phyloP scores from a whole-genome alignment of 2,113 vertebrate genomes.

The Atractosteus spatula region DNA sequence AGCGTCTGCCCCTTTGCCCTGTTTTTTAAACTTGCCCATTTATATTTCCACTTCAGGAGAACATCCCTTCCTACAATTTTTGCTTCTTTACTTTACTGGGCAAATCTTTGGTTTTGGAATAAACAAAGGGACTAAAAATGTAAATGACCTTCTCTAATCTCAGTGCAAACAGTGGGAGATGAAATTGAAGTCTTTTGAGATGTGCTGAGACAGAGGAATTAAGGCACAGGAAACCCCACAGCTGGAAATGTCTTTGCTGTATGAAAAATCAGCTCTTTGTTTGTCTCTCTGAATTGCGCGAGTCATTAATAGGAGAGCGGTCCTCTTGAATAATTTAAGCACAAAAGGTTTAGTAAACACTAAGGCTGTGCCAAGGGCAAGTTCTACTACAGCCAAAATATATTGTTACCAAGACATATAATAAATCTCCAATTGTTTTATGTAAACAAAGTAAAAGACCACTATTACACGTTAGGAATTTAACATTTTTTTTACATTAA shows the following conservation, averaged over 20 bases:
- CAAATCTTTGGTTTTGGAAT: constrained; percentile 28
- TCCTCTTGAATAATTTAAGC: constrained; percentile 62
- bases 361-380: no score
- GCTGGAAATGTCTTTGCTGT: not conserved
- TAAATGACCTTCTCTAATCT: constrained; percentile 60
- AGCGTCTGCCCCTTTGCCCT: no score
- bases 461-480: no score
- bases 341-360: constrained; percentile 43
- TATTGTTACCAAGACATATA: no score
- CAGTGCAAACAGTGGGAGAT: constrained; percentile 58
- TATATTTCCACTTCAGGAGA: constrained; percentile 8
- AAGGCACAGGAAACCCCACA: constrained; percentile 6
- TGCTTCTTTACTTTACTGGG: not conserved
- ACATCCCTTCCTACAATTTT: not conserved
- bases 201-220: constrained; percentile 16
- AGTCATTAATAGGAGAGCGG: constrained; percentile 47
- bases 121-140: constrained; percentile 45
- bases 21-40: no score
- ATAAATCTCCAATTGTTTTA: no score
- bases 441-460: no score
- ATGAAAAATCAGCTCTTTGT: constrained; percentile 44
- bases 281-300: constrained; percentile 38
- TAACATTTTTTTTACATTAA: no score
- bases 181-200: constrained; percentile 49
- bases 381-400: no score